A percentile compares a stretch with the other conserved stretches of the same genome.
Conservation (phyloP, 2,113 vertebrate species). For the Parus major region DNA sequence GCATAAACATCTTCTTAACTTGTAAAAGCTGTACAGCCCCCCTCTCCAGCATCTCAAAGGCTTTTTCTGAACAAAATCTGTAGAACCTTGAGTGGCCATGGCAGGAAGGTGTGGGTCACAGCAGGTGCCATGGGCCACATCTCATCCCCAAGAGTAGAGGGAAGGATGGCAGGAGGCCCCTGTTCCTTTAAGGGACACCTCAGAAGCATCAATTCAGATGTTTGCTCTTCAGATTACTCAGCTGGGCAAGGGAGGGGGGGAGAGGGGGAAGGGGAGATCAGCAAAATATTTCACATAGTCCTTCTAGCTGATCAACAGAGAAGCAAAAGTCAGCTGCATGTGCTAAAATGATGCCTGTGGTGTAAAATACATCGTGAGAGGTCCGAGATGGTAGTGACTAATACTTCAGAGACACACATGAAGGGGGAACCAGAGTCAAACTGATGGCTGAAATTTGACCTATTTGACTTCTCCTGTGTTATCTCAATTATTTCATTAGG, state of each 20-base stretch:
- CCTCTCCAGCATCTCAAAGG: neutral
- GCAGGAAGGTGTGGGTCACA: neutral
- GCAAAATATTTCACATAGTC: neutral
- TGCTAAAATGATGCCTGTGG: neutral
- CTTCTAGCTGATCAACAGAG: neutral
- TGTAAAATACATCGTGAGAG: neutral
- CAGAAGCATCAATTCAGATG: neutral
- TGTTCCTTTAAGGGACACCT: neutral
- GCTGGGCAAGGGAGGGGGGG: no score
- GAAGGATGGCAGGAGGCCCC: no score
- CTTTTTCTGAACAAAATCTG: neutral
- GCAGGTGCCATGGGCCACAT: neutral
- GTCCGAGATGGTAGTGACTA: neutral
- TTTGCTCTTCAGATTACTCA: neutral
- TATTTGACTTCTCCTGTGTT: neutral
- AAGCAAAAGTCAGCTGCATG: neutral
- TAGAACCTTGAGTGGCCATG: neutral
- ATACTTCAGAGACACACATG: neutral
- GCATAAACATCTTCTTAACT: neutral
- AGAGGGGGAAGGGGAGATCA: neutral
- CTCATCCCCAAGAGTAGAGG: neutral
- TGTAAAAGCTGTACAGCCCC: neutral
- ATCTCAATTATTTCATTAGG: neutral
- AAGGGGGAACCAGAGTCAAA: neutral
- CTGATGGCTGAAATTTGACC: neutral